Evolutionary conservation across 2,797 vertebrate species (phyloP).

Genomic region (Alectoris magna): DNA sequence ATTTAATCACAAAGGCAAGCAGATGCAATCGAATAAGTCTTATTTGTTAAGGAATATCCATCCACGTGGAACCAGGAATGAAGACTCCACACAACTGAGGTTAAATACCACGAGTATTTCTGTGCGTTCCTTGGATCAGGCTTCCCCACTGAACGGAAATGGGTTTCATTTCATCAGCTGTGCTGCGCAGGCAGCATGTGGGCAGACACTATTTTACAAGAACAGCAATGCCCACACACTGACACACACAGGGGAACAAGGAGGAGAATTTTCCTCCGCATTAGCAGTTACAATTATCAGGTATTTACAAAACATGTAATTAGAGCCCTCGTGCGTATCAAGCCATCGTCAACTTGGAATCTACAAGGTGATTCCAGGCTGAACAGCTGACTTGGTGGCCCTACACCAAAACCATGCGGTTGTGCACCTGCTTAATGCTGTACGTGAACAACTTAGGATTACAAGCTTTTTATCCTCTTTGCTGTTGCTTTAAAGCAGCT

Average conservation of each 20-base stretch:
- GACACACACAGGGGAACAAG: constrained; percentile 39
- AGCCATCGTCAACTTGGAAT: neutral
- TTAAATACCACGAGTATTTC: constrained; percentile 34
- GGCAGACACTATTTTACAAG: constrained; percentile 27
- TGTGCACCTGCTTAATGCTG: neutral
- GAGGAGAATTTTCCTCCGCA: neutral
- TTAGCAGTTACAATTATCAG: constrained; percentile 41
- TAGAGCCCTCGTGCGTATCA: neutral
- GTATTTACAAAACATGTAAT: constrained; percentile 17
- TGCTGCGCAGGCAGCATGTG: constrained; percentile 48
- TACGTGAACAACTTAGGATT: neutral
- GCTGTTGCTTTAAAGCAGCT: neutral
- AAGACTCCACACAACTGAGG: constrained; percentile 1
- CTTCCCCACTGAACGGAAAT: constrained; percentile 57
- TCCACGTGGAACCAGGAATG: constrained; percentile 28
- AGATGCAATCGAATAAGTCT: neutral
- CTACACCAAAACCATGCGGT: neutral
- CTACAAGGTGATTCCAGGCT: neutral
- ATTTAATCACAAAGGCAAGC: neutral
- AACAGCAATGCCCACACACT: constrained; percentile 51
- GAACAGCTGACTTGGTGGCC: neutral
- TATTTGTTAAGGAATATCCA: neutral
- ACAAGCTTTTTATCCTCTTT: neutral
- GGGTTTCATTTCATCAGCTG: constrained; percentile 54
- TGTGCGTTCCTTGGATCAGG: constrained; percentile 45